Evolutionary conservation across 1,140 invertebrate species (phyloP).

Genomic region (Papilio machaon): DNA sequence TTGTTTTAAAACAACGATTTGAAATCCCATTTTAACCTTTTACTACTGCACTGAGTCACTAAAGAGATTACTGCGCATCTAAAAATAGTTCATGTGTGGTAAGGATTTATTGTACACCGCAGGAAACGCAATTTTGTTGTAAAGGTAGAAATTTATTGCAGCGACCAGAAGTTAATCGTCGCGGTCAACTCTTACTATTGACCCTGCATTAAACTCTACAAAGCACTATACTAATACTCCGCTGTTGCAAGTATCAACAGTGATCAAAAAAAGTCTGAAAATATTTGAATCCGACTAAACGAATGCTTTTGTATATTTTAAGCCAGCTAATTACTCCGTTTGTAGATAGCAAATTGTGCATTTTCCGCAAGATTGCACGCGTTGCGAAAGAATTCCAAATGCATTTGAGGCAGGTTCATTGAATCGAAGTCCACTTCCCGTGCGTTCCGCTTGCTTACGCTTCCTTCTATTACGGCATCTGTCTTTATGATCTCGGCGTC

Average conservation of each 20-base stretch:
- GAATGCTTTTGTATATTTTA: too few species aligned
- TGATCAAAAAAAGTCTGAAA: background rate
- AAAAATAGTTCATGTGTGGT: slow-evolving; percentile 66
- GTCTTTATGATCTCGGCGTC: slow-evolving; percentile 48
- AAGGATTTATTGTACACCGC: slow-evolving; percentile 44
- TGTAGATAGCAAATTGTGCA: background rate
- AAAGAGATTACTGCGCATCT: slow-evolving; percentile 64
- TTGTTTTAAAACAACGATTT: slow-evolving; percentile 45
- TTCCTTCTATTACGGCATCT: slow-evolving; percentile 48
- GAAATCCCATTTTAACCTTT: slow-evolving; percentile 70
- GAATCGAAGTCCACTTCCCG: slow-evolving; percentile 23
- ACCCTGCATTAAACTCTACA: background rate
- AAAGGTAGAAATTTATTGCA: slow-evolving; percentile 35
- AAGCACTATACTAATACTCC: background rate
- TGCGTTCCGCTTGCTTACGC: slow-evolving; percentile 25
- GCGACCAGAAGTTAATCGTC: slow-evolving; percentile 19
- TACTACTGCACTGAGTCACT: slow-evolving; percentile 71
- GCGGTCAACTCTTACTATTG: slow-evolving; percentile 5
- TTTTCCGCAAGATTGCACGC: slow-evolving; percentile 11
- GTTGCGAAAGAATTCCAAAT: slow-evolving; percentile 1
- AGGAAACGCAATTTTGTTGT: slow-evolving; percentile 45
- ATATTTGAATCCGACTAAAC: too few species aligned
- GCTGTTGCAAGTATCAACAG: background rate
- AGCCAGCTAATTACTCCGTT: background rate
- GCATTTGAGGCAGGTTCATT: slow-evolving; percentile 31